Conservation (phyloP, 2,888 invertebrate species). For the Platycheirus albimanus region DNA sequence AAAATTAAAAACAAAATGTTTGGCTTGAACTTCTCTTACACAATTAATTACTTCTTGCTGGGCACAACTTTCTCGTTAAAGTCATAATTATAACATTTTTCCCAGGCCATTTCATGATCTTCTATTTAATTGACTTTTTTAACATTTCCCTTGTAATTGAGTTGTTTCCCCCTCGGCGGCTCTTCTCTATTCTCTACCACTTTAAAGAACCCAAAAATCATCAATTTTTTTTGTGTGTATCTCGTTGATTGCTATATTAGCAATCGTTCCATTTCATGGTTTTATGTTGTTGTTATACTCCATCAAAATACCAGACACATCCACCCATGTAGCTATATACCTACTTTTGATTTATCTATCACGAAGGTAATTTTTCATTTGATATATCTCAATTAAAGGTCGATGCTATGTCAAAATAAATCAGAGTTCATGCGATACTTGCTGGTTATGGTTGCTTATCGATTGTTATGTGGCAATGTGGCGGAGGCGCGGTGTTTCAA, state of each 20-base stretch:
- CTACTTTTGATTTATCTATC: slow-evolving; percentile 76
- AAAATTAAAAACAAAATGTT: too few species aligned
- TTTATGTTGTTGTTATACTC: slow-evolving; percentile 10
- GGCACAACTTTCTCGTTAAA: slow-evolving; percentile 41
- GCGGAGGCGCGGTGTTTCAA: slow-evolving; percentile 34
- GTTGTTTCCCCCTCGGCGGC: background rate
- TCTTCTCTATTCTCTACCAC: background rate
- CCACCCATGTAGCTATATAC: slow-evolving; percentile 54
- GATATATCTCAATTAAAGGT: slow-evolving; percentile 76
- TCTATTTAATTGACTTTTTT: slow-evolving; percentile 8
- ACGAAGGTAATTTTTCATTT: slow-evolving; percentile 76
- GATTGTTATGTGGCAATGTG: background rate
- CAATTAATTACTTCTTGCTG: slow-evolving; percentile 39
- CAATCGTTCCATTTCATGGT: slow-evolving; percentile 52
- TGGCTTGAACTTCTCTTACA: background rate
- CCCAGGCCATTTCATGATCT: slow-evolving; percentile 52
- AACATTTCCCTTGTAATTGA: slow-evolving; percentile 23
- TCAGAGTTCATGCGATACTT: slow-evolving; percentile 67
- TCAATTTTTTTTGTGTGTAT: slow-evolving; percentile 49
- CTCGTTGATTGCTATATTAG: slow-evolving; percentile 71
- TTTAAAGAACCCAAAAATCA: slow-evolving; percentile 41
- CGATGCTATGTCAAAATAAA: slow-evolving; percentile 75
- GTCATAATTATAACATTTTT: slow-evolving; percentile 44
- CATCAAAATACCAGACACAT: slow-evolving; percentile 26
- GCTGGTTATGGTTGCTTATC: slow-evolving; percentile 16